These are phyloP conservation scores for Drosophila repletoides DNA, from an alignment of 1,140 invertebrate species.

Conservation along the genomic window DNA sequence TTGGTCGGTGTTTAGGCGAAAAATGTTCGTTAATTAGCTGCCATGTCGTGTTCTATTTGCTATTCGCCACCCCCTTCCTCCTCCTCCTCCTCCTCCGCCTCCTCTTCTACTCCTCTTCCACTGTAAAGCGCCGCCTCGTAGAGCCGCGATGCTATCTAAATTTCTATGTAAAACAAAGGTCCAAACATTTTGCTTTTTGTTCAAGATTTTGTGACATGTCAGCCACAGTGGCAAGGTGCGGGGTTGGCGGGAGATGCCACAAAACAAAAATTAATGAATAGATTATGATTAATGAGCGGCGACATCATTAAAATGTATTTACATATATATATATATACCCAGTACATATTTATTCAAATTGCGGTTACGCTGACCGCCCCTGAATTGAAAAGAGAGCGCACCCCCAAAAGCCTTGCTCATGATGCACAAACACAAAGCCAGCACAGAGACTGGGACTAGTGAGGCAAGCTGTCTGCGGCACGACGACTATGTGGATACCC, in stretches of 20 bases:
- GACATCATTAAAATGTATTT: slow-evolving; percentile 81
- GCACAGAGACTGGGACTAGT: too few relatives aligned
- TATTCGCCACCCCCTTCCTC: slow-evolving; percentile 10
- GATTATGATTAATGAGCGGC: slow-evolving; percentile 80
- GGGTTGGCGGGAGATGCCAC: slow-evolving; percentile 33
- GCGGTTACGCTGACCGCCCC: slow-evolving; percentile 68
- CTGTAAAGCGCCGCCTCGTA: background rate
- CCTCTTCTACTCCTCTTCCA: background rate
- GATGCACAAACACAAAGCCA: background rate
- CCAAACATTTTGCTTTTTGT: slow-evolving; percentile 59
- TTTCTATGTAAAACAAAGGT: slow-evolving; percentile 61
- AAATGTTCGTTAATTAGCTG: slow-evolving; percentile 74
- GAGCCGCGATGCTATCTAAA: slow-evolving; percentile 57
- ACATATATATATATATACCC: slow-evolving; percentile 62
- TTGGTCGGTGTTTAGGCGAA: slow-evolving; percentile 13
- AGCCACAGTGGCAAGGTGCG: background rate
- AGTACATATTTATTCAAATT: slow-evolving; percentile 65
- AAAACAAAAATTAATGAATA: slow-evolving; percentile 78
- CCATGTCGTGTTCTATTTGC: slow-evolving; percentile 63
- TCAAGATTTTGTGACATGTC: slow-evolving; percentile 47
- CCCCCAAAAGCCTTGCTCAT: background rate
- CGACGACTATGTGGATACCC: too few relatives aligned
- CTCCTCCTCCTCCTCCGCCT: background rate
- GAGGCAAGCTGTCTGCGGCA: too few relatives aligned
- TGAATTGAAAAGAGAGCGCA: slow-evolving; percentile 52